phyloP scores from a whole-genome alignment of 2,113 vertebrate species.

The Ceyx melanurus region DNA sequence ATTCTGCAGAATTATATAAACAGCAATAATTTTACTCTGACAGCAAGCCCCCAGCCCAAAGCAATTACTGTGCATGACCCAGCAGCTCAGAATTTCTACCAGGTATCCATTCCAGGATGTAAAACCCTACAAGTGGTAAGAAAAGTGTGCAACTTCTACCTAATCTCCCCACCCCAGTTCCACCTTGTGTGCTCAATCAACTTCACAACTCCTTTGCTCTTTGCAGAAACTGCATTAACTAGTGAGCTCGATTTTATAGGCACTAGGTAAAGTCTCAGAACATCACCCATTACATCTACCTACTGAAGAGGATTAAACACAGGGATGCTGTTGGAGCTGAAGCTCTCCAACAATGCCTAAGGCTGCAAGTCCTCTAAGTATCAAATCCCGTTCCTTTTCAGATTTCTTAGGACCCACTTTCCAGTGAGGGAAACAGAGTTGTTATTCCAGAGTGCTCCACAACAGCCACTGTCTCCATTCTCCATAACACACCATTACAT shows the following conservation, averaged over 20 bases:
- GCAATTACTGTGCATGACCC: not conserved
- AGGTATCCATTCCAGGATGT: not conserved
- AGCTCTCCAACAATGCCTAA: not conserved
- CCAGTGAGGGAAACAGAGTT: not conserved
- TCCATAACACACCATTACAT: not conserved
- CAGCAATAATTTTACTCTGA: not conserved
- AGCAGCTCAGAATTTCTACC: not conserved
- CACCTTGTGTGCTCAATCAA: not conserved
- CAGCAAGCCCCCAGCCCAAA: not conserved
- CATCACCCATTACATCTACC: not conserved
- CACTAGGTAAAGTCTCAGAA: not conserved
- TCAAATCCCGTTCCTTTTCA: not conserved
- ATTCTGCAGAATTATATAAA: not conserved
- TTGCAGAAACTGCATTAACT: not conserved
- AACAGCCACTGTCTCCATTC: not conserved
- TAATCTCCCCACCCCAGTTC: not conserved
- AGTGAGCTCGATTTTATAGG: not conserved
- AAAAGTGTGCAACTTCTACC: not conserved
- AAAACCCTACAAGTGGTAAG: not conserved
- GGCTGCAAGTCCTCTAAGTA: not conserved
- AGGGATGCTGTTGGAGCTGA: not conserved
- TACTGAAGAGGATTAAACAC: not conserved
- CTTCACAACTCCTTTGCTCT: not conserved
- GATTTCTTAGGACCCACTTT: not conserved
- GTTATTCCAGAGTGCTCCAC: not conserved